Evolutionary conservation across 2,113 vertebrate species (phyloP).

Genomic region (Erythrolamprus reginae): DNA sequence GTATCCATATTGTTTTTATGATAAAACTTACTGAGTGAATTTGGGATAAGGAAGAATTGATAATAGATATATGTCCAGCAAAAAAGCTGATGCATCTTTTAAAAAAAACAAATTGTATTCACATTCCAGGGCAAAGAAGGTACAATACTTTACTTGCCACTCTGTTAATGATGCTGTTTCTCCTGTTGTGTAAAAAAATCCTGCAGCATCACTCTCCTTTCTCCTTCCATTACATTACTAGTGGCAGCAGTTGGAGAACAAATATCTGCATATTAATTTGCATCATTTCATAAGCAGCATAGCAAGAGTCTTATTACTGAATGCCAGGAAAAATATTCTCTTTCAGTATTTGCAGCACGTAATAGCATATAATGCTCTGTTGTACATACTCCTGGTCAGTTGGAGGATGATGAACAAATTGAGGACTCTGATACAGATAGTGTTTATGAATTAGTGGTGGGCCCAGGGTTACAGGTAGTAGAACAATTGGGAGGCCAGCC

Average conservation of each 20-base stretch:
- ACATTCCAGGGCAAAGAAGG: background rate
- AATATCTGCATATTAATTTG: background rate
- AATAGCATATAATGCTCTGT: background rate
- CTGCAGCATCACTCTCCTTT: background rate
- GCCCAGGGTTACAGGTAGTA: too few species aligned
- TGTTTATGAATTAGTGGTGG: too few species aligned
- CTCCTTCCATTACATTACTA: background rate
- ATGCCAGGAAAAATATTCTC: background rate
- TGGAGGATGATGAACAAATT: too few species aligned
- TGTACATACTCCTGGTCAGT: too few species aligned
- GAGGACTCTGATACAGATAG: too few species aligned
- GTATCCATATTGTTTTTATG: background rate
- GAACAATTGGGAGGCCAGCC: too few species aligned
- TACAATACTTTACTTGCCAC: background rate
- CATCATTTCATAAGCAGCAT: background rate
- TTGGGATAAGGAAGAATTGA: background rate
- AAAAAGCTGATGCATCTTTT: background rate
- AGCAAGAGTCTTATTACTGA: background rate
- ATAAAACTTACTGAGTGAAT: background rate
- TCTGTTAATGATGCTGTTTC: background rate
- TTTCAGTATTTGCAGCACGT: background rate
- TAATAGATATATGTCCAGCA: background rate
- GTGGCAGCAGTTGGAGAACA: background rate
- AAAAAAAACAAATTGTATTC: background rate
- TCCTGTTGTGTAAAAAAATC: background rate